Evolutionary conservation across 2,113 vertebrate genomes (phyloP), one percentile per base, ranked within the genome.

Genomic region (Trogon surrucura): DNA sequence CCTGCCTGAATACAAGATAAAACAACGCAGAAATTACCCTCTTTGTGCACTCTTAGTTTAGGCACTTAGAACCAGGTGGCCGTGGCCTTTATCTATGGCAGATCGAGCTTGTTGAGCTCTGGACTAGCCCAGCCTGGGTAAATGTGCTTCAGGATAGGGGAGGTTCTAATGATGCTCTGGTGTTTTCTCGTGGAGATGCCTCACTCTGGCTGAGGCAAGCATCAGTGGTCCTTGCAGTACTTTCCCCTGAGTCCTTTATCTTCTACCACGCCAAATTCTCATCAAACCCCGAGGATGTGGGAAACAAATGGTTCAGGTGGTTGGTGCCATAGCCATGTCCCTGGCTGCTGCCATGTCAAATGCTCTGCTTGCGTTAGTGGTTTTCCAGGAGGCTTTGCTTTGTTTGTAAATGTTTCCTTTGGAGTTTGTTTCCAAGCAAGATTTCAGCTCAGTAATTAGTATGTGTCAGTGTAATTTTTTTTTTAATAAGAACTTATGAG

Each of bases 361-460:
- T 15, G 4, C 50, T 81, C 41, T 47, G 45, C 79, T 77, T 51
- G 21, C 54, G 32, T 27, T 27, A 62, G 91, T 61, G 70, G 8
- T 38, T 95, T 95, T 93, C 72, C 60, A 61, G 85, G n/a, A 47
- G 32, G 36, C 58, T 93, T 41, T 89, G 34, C 53, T 93, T 75
- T 57, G 34, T 70, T 57, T 95, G 14, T 67, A 72, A 94, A 85
- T 36, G 53, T 62, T 94, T 88, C 73, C 95, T 96, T 81, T 86
- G 86, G 75, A 80, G 78, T 96, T 36, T 25, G 5, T 89, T 96
- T 96, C 54, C 41, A 88, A 92, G 79, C n/a, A 34, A 86, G 64
- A 80, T 80, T 93, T 75, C 38, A 81, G 45, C 54, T 91, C 70
- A 9, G 62, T 89, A 96, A 96, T 97, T 97, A 97, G 91, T 64